These are phyloP conservation scores for Lutraria rhynchaena DNA, from an alignment of 1,140 invertebrate genomes.

Conservation along the genomic window DNA sequence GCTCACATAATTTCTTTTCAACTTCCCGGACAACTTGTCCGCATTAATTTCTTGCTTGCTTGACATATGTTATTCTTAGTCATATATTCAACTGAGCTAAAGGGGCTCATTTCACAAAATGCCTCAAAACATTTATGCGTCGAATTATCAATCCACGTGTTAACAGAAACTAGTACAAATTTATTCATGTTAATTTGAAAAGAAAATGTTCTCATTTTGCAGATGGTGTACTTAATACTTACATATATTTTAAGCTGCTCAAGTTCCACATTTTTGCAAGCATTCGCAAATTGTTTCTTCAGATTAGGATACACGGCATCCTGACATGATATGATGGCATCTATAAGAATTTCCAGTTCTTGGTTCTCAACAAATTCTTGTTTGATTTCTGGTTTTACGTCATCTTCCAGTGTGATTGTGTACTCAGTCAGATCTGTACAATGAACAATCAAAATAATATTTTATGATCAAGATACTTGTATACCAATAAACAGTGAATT, in stretches of 20 bases:
- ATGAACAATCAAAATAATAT: neutral
- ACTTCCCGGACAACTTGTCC: neutral
- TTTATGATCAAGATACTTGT: too few species aligned
- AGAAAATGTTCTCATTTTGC: too few species aligned
- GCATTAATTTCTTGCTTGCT: neutral
- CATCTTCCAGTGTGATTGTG: conserved; percentile 21
- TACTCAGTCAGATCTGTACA: conserved; percentile 23
- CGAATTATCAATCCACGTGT: too few species aligned
- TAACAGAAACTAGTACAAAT: too few species aligned
- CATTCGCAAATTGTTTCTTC: conserved; percentile 30
- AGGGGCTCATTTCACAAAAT: too few species aligned
- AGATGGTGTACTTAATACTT: too few species aligned
- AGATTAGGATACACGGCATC: conserved; percentile 51
- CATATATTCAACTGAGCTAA: too few species aligned
- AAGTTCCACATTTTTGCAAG: neutral
- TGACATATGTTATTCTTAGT: neutral
- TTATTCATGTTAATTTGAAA: too few species aligned
- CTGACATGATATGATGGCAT: conserved; percentile 53
- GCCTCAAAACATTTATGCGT: too few species aligned
- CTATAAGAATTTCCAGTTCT: conserved; percentile 47
- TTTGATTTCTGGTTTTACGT: conserved; percentile 2
- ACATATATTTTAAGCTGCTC: conserved; percentile 32
- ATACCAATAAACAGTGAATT: too few species aligned
- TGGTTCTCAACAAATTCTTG: conserved; percentile 11
- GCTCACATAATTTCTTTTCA: neutral